Conservation (phyloP, 2,113 vertebrate species). For the Erpornis zantholeuca region DNA sequence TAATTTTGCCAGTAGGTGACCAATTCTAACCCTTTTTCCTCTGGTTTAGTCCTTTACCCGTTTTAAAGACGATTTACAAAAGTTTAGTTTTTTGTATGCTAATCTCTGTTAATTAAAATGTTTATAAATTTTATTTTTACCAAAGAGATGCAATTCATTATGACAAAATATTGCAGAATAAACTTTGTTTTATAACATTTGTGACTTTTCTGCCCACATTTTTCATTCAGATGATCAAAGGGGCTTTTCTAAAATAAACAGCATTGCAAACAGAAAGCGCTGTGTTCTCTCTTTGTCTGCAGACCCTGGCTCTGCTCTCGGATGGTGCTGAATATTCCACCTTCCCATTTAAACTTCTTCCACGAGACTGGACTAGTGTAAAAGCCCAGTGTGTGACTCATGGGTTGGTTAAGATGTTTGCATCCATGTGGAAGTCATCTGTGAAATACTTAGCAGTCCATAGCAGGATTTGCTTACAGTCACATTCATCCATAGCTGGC, state of each 20-base stretch:
- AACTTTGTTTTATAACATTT: constrained; percentile 91
- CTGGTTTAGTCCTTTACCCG: constrained; percentile 64
- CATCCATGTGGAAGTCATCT: background rate
- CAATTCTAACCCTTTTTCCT: constrained; percentile 66
- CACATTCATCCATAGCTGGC: background rate
- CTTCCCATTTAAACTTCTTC: background rate
- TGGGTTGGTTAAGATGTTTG: background rate
- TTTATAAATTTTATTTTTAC: constrained; percentile 99
- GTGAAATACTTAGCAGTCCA: background rate
- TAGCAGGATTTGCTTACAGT: background rate
- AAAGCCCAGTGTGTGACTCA: background rate
- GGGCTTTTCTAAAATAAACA: constrained; percentile 68
- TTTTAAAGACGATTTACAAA: constrained; percentile 79
- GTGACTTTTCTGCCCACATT: constrained; percentile 63
- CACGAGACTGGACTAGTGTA: background rate
- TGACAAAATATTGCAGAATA: constrained; percentile 98
- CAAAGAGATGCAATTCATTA: constrained; percentile 99
- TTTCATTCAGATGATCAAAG: constrained; percentile 60
- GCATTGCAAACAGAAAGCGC: constrained; percentile 39
- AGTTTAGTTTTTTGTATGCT: constrained; percentile 98
- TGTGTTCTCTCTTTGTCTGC: constrained; percentile 53
- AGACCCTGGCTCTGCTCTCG: background rate
- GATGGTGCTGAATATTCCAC: background rate
- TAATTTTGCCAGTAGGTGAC: constrained; percentile 72
- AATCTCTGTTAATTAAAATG: constrained; percentile 99